These are phyloP conservation scores for Hymenochirus boettgeri DNA, from an alignment of 2,113 vertebrate genomes.

Conservation along the genomic window DNA sequence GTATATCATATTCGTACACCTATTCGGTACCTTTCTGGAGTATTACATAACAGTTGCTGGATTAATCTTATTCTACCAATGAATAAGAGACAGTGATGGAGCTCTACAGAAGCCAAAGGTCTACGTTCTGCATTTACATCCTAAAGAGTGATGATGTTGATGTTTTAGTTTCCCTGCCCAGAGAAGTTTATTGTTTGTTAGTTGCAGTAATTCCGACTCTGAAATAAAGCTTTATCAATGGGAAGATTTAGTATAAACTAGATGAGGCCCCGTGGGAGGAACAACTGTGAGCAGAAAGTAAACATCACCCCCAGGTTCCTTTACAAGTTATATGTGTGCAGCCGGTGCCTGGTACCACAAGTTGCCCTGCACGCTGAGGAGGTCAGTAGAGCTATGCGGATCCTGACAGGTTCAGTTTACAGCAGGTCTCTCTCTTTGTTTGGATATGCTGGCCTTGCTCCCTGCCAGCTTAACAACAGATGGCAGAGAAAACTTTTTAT, in stretches of 20 bases:
- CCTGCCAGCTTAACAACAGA: constrained; percentile 92
- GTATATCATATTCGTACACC: no score
- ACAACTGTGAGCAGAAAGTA: constrained; percentile 63
- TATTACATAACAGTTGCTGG: no score
- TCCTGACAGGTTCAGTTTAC: constrained; percentile 87
- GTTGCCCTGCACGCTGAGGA: constrained; percentile 60
- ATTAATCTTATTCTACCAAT: no score
- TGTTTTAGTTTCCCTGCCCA: background rate
- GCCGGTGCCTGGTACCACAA: constrained; percentile 79
- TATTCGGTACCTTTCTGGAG: no score
- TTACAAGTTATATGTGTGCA: constrained; percentile 54
- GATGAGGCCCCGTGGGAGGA: constrained; percentile 64
- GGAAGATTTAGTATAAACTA: constrained; percentile 72
- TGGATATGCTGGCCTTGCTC: constrained; percentile 83
- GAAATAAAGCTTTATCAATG: constrained; percentile 51
- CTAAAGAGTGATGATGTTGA: background rate
- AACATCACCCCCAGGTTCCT: constrained; percentile 72
- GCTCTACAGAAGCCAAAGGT: no score
- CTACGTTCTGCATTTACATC: background rate
- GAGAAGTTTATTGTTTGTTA: constrained; percentile 29
- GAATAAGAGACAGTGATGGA: no score
- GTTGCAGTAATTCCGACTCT: constrained; percentile 21
- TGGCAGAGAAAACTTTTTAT: constrained; percentile 85
- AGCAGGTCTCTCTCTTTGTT: constrained; percentile 81
- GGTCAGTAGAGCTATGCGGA: constrained; percentile 82